Base-by-base conservation (phyloP, 35 echinoderm and acorn worm genomes). In the Chiridota heheva region DNA sequence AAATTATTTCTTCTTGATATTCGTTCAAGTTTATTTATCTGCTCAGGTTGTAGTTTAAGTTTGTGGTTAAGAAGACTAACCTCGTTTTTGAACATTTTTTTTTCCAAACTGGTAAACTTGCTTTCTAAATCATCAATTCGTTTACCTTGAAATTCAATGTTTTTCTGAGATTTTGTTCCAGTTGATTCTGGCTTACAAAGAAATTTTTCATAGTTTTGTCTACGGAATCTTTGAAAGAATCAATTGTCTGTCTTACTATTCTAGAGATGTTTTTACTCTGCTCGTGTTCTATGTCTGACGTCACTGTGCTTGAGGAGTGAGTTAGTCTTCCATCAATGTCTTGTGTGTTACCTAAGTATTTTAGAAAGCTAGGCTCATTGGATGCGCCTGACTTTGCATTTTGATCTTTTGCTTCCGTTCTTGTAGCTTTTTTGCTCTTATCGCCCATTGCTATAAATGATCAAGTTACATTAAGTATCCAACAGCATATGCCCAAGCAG, bases 1-100 rank as follows among this genome's bases (percentile, higher is more conserved):
- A 31, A 67, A 28, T 63, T 63, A n/a, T 63, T 63, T 26, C 60
- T 28, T 67, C 63, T 67, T 8, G 34, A 67, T 36, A 28, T 32
- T 25, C 63, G 25, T 30, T 67, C 26, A 25, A 28, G 63, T 67
- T 36, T 67, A 36, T 67, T 67, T n/a, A n/a, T n/a, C n/a, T n/a
- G n/a, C n/a, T n/a, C n/a, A n/a, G n/a, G n/a, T n/a, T n/a, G n/a
- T n/a, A n/a, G n/a, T n/a, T n/a, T n/a, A n/a, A n/a, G n/a, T n/a
- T n/a, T n/a, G n/a, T n/a, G n/a, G n/a, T n/a, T n/a, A n/a, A 69
- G 56, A 58, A 24, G n/a, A 58, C 56, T 16, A 28, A 58, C 30
- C 3, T 58, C 56, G 15, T 58, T 58, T 58, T 58, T 28, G 56
- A 58, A 16, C 56, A 58, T 5, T 18, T 20, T 51, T 58, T 58